phyloP scores from a whole-genome alignment of 2,888 invertebrate species.

The Hydraecia micacea region DNA sequence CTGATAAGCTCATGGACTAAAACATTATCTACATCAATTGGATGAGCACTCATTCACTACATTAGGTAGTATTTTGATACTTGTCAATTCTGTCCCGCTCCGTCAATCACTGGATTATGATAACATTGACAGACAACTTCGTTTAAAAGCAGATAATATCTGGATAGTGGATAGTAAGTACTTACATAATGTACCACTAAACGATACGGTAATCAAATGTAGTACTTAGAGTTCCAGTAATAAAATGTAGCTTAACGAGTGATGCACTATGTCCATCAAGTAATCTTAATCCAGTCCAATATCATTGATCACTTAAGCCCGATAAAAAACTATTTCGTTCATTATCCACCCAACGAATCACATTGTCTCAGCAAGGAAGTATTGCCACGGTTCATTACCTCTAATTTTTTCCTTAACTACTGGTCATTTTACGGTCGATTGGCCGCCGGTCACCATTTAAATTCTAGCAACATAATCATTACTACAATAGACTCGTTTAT shows the following conservation, averaged over 20 bases:
- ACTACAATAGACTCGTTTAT: slow-evolving; percentile 66
- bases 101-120: slow-evolving; percentile 28
- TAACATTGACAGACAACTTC: slow-evolving; percentile 7
- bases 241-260: slow-evolving; percentile 6
- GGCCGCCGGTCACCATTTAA: slow-evolving; percentile 57
- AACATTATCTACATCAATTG: slow-evolving; percentile 4
- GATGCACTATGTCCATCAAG: slow-evolving; percentile 7
- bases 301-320: slow-evolving; percentile 7
- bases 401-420: slow-evolving; percentile 35
- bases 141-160: slow-evolving; percentile 1
- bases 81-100: not conserved
- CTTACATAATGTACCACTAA: not conserved
- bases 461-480: slow-evolving; percentile 60
- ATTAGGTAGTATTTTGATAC: not conserved
- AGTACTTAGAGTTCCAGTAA: slow-evolving; percentile 9
- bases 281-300: slow-evolving; percentile 14
- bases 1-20: not conserved
- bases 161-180: not conserved
- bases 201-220: slow-evolving; percentile 31
- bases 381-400: slow-evolving; percentile 43
- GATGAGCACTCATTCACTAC: not conserved
- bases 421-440: slow-evolving; percentile 61
- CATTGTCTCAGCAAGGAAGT: slow-evolving; percentile 55
- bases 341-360: slow-evolving; percentile 31
- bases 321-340: slow-evolving; percentile 14